These are phyloP conservation scores for Cephalotes varians DNA, from an alignment of 2,888 invertebrate species.

Conservation along the genomic window DNA sequence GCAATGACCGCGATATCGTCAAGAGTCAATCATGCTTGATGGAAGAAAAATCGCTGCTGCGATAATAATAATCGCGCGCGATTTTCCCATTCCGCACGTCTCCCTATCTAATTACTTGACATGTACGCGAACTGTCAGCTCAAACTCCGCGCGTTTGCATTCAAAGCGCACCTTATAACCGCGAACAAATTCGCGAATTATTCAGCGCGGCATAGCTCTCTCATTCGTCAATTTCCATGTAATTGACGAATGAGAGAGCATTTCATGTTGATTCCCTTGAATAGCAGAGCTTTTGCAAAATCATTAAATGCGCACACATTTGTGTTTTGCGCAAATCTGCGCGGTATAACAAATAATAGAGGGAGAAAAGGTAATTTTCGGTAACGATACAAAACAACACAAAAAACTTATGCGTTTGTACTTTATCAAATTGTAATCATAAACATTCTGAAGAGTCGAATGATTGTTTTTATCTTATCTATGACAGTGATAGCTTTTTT, in stretches of 20 bases:
- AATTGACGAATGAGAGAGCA: constrained; percentile 23
- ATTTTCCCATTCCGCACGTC: constrained; percentile 19
- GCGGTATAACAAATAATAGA: neutral
- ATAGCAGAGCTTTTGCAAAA: constrained; percentile 24
- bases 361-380: neutral
- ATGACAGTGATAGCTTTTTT: neutral
- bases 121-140: neutral
- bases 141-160: constrained; percentile 34
- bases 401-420: neutral
- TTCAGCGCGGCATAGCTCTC: constrained; percentile 4
- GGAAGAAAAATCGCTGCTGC: constrained; percentile 2
- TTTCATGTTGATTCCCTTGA: constrained; percentile 26
- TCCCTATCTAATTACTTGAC: constrained; percentile 36
- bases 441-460: neutral
- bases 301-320: constrained; percentile 34
- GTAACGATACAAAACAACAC: neutral
- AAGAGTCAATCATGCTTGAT: neutral
- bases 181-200: constrained; percentile 46
- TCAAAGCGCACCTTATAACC: constrained; percentile 29
- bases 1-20: neutral
- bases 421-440: neutral
- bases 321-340: constrained; percentile 1
- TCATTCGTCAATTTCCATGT: constrained; percentile 40
- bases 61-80: constrained; percentile 28
- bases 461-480: neutral